Percentiles rank a stretch among this genome's conserved stretches.
Conservation (phyloP, 2,888 invertebrate species). For the Drosophila robusta region DNA sequence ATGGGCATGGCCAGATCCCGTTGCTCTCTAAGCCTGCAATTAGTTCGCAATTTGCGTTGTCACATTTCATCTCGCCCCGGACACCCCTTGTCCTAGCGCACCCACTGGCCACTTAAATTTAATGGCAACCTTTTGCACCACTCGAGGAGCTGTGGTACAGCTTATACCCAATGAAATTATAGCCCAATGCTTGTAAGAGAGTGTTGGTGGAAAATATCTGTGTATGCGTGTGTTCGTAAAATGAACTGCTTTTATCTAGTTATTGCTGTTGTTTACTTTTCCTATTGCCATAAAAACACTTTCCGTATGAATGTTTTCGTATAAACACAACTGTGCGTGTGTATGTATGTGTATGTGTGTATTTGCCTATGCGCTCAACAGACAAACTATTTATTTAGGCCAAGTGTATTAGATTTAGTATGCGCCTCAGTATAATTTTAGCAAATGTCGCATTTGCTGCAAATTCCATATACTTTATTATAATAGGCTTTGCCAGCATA, state of each 20-base stretch:
- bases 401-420: conserved; percentile 38
- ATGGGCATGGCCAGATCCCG: conserved; percentile 3
- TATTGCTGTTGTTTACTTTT: conserved; percentile 21
- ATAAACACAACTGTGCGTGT: conserved; percentile 16
- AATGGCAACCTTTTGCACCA: conserved; percentile 38
- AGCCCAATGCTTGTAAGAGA: conserved; percentile 1
- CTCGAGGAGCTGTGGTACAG: conserved; percentile 25
- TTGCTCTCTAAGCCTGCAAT: conserved; percentile 47
- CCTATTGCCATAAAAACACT: conserved; percentile 26
- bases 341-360: conserved; percentile 20
- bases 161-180: conserved; percentile 22
- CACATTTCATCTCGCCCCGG: conserved; percentile 12
- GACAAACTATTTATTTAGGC: conserved; percentile 56
- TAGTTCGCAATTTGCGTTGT: conserved; percentile 55
- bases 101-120: conserved; percentile 39
- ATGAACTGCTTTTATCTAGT: conserved; percentile 66
- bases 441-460: conserved; percentile 38
- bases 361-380: conserved; percentile 8
- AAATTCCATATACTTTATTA: conserved; percentile 37
- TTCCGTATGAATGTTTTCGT: conserved; percentile 15
- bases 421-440: conserved; percentile 41
- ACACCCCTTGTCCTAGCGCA: not conserved
- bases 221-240: conserved; percentile 35
- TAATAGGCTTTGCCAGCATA: conserved; percentile 9
- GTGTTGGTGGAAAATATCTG: conserved; percentile 4